phyloP scores from a whole-genome alignment of 1,140 invertebrate species.

The Drosophila simulans region DNA sequence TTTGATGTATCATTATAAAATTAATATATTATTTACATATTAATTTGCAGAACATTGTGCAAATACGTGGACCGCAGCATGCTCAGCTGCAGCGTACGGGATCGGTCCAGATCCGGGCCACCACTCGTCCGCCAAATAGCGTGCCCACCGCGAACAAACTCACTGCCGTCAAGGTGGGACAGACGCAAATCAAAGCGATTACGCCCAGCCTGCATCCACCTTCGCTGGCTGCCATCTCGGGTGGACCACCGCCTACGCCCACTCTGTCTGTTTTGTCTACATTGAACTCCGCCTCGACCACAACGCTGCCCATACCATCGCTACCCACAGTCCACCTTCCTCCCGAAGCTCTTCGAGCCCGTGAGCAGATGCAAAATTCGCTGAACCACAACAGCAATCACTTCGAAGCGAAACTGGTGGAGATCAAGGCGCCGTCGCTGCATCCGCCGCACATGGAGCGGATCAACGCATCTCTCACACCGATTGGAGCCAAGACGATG shows the following conservation, averaged over 20 bases:
- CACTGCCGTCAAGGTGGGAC: constrained; percentile 84
- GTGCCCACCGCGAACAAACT: constrained; percentile 64
- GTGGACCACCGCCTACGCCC: constrained; percentile 70
- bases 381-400: constrained; percentile 76
- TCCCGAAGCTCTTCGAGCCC: constrained; percentile 64
- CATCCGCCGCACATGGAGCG: constrained; percentile 56
- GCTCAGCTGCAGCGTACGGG: constrained; percentile 74
- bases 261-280: constrained; percentile 76
- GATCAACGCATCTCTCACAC: constrained; percentile 69
- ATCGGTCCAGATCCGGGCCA: constrained; percentile 78
- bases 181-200: constrained; percentile 84
- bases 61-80: constrained; percentile 78
- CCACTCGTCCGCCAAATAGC: constrained; percentile 57
- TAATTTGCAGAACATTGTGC: constrained; percentile 69
- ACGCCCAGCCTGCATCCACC: constrained; percentile 76
- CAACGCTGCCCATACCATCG: constrained; percentile 74
- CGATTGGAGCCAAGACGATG: constrained; percentile 65
- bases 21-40: background rate
- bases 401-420: constrained; percentile 70
- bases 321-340: constrained; percentile 78
- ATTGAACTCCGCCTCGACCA: constrained; percentile 65
- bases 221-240: constrained; percentile 78
- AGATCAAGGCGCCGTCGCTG: constrained; percentile 65
- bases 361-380: constrained; percentile 74
- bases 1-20: background rate